Percentiles rank a stretch among this genome's conserved stretches.
Evolutionary conservation across 2,113 vertebrate species (phyloP).

Genomic region (Grammomys dolichurus): DNA sequence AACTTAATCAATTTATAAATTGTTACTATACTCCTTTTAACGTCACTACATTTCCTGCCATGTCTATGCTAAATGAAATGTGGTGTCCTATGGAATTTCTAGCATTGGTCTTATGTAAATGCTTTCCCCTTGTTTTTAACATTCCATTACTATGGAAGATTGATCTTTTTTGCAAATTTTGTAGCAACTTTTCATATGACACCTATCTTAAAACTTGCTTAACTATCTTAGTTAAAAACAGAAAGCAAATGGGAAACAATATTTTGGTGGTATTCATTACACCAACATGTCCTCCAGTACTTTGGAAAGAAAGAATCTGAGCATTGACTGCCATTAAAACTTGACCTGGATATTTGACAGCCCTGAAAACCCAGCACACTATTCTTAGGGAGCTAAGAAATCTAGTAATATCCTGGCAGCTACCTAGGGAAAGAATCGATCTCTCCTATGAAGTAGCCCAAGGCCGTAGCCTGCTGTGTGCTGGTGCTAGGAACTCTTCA

Average conservation of each 20-base stretch:
- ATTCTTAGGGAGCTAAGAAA: slow-evolving; percentile 71
- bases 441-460: slow-evolving; percentile 68
- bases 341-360: slow-evolving; percentile 60
- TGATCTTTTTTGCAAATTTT: slow-evolving; percentile 54
- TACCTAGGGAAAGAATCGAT: slow-evolving; percentile 74
- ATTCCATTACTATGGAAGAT: slow-evolving; percentile 36
- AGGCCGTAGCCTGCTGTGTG: slow-evolving; percentile 53
- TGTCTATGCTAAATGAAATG: slow-evolving; percentile 40
- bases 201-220: slow-evolving; percentile 60
- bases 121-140: slow-evolving; percentile 38
- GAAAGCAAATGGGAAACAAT: slow-evolving; percentile 67
- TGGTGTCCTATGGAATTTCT: slow-evolving; percentile 26
- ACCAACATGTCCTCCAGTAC: slow-evolving; percentile 14
- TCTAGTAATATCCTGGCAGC: slow-evolving; percentile 69
- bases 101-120: slow-evolving; percentile 37
- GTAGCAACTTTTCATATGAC: slow-evolving; percentile 58
- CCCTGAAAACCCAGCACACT: slow-evolving; percentile 58
- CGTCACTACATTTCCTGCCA: slow-evolving; percentile 37
- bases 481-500: background rate
- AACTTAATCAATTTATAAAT: slow-evolving; percentile 51
- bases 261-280: slow-evolving; percentile 70
- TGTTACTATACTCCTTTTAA: slow-evolving; percentile 44
- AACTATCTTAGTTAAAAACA: slow-evolving; percentile 54
- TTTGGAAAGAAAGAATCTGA: slow-evolving; percentile 48
- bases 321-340: slow-evolving; percentile 68